Evolutionary conservation across 2,888 invertebrate species (phyloP).

Genomic region (Meloe dianella): DNA sequence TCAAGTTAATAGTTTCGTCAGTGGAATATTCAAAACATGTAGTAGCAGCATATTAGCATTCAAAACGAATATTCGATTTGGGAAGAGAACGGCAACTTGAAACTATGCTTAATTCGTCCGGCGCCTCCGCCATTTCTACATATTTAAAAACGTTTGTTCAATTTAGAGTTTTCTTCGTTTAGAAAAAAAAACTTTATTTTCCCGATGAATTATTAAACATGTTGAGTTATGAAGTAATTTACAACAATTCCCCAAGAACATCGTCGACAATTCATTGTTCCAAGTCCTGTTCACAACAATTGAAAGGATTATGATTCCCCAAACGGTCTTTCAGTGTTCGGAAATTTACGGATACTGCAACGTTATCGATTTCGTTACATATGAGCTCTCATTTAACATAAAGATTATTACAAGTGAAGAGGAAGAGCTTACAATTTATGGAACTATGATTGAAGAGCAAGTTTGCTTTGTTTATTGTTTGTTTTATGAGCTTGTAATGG

Average conservation of each 20-base stretch:
- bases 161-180: too few species aligned
- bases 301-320: conserved; percentile 9
- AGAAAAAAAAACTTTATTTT: too few species aligned
- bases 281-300: not conserved
- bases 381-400: not conserved
- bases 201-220: not conserved
- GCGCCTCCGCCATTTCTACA: conserved; percentile 6
- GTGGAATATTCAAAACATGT: not conserved
- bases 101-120: not conserved
- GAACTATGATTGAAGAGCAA: not conserved
- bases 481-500: not conserved
- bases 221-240: not conserved
- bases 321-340: not conserved
- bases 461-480: not conserved
- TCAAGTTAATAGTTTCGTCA: not conserved
- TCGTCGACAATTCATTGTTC: not conserved
- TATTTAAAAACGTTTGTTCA: too few species aligned
- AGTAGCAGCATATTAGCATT: not conserved
- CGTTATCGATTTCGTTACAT: conserved; percentile 13
- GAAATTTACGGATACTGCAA: conserved; percentile 12
- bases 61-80: not conserved
- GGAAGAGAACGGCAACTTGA: too few species aligned
- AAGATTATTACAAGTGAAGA: not conserved
- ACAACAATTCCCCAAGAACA: not conserved
- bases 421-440: not conserved